phyloP scores from a whole-genome alignment of 2,888 invertebrate species.

The Agrypnus murinus region DNA sequence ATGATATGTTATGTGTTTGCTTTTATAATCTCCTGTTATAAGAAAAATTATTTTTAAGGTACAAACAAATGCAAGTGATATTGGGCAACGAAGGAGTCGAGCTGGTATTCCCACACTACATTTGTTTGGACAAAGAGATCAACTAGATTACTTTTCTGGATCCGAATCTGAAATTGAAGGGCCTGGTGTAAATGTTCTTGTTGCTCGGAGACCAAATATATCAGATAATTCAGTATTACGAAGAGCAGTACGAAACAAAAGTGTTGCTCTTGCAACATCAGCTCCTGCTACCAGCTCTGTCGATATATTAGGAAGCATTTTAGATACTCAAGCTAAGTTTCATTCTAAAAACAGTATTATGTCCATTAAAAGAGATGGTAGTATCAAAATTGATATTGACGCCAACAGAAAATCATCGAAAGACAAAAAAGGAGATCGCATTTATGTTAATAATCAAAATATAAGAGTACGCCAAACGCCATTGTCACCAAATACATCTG shows the following conservation, averaged over 20 bases:
- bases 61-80: constrained; percentile 40
- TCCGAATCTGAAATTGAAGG: constrained; percentile 70
- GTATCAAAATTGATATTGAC: constrained; percentile 72
- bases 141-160: constrained; percentile 81
- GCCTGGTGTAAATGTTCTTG: constrained; percentile 69
- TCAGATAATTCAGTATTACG: constrained; percentile 67
- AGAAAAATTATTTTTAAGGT: constrained; percentile 27
- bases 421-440: not conserved
- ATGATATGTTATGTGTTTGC: too few relatives aligned
- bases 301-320: constrained; percentile 81
- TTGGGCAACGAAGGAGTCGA: constrained; percentile 61
- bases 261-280: constrained; percentile 67
- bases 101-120: constrained; percentile 75
- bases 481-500: constrained; percentile 33
- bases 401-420: constrained; percentile 74
- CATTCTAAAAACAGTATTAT: constrained; percentile 79
- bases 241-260: constrained; percentile 71
- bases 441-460: constrained; percentile 18
- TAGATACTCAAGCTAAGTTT: constrained; percentile 81
- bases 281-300: constrained; percentile 71
- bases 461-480: constrained; percentile 37
- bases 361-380: constrained; percentile 77
- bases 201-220: constrained; percentile 71
- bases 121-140: constrained; percentile 80
- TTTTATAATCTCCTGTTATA: too few relatives aligned